Base-by-base conservation (phyloP, 2,113 vertebrate species). In the Cyanistes caeruleus region DNA sequence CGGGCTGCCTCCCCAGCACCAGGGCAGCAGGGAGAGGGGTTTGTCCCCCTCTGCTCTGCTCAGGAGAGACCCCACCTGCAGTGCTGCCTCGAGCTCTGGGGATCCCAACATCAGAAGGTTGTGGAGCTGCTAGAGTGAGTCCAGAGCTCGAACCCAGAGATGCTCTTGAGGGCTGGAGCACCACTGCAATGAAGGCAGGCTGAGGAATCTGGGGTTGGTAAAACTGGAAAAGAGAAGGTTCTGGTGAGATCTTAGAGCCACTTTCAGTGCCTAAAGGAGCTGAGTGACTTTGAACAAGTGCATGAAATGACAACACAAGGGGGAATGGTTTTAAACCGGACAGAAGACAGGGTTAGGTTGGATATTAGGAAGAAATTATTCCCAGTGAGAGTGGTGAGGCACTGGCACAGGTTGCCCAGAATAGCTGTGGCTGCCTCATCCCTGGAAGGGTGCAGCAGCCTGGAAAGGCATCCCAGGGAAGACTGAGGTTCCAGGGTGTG, bases 401-500 rank as follows among this genome's bases (percentile, higher is more conserved):
- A 13, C 17, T 27, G 46, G 41, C 20, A 55, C 10, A 62, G 25
- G 17, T 13, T 48, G 14, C 30, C 24, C 41, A 48, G 30, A 35
- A 25, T 35, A 69, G 21, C n/a, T 83, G 79, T 19, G 55, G 30
- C 22, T 83, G 41, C 35, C 35, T 6, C 55, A 62, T 33, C 48
- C 27, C 41, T 18, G 63, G 17, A 82, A 60, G 28, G 37, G 16
- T 53, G 30, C 48, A 60, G 43, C 46, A 35, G 72, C 23, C 48
- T 48, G 37, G 18, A 11, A 48, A 28, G 33, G n/a, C 52, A 75
- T 9, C 70, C 21, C 21, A 1, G 55, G 20, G 24, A 52, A 24
- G 12, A 4, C 6, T 25, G 37, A 39, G 35, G n/a, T 0, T 11
- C 48, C 5, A 15, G 69, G 0, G 0, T 14, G 1, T 41, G 51